Percentiles rank a stretch among this genome's conserved stretches.
phyloP scores from a whole-genome alignment of 1,140 invertebrate species.

The Drosophila repleta region DNA sequence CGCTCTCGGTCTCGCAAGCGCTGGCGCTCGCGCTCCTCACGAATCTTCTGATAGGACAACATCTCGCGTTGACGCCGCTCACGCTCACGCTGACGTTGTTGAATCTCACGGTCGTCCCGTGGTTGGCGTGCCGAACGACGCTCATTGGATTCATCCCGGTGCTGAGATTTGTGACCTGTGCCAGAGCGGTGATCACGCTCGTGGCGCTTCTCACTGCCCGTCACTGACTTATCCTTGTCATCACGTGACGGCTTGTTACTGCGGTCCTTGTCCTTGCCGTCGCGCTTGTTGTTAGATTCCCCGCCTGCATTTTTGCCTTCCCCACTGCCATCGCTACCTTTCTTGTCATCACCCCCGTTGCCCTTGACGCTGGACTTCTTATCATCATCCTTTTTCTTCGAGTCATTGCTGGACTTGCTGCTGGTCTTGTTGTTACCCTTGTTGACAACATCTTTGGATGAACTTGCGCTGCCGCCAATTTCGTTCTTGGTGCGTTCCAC shows the following conservation, averaged over 20 bases:
- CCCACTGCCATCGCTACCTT: slow-evolving; percentile 37
- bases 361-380: slow-evolving; percentile 54
- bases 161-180: slow-evolving; percentile 44
- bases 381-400: slow-evolving; percentile 58
- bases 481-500: slow-evolving; percentile 92
- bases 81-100: slow-evolving; percentile 69
- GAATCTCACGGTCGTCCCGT: slow-evolving; percentile 73
- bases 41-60: slow-evolving; percentile 80
- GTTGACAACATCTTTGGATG: slow-evolving; percentile 53
- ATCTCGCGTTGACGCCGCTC: slow-evolving; percentile 80
- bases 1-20: slow-evolving; percentile 91
- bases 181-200: slow-evolving; percentile 63
- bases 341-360: slow-evolving; percentile 50
- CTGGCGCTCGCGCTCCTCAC: slow-evolving; percentile 91
- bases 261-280: slow-evolving; percentile 58
- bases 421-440: slow-evolving; percentile 60
- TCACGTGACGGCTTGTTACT: slow-evolving; percentile 48
- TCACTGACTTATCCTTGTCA: slow-evolving; percentile 56
- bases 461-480: slow-evolving; percentile 66
- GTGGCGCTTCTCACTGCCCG: slow-evolving; percentile 49
- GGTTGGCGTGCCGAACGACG: slow-evolving; percentile 58
- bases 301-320: slow-evolving; percentile 39
- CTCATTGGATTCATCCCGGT: slow-evolving; percentile 40
- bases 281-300: slow-evolving; percentile 50
- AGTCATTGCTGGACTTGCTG: slow-evolving; percentile 49